Conservation (phyloP, 92 coral and sea anemone species). For the Epizoanthus stellaris region DNA sequence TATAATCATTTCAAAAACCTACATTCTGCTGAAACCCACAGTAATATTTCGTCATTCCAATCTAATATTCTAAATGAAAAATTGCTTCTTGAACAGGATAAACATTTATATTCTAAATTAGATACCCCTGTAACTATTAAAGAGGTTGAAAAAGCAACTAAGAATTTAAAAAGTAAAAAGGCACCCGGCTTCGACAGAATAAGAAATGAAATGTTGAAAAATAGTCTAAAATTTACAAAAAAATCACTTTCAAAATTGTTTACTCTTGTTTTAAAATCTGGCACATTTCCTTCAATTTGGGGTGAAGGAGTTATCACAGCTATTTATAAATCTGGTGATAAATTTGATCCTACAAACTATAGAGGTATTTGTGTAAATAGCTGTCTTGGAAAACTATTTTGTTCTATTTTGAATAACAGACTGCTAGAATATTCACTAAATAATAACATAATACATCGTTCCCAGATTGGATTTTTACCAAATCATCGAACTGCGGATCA, state of each 20-base stretch:
- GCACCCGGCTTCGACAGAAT: constrained; percentile 48
- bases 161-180: constrained; percentile 48
- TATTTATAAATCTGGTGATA: constrained; percentile 42
- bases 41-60: constrained; percentile 18
- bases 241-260: constrained; percentile 26
- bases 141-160: constrained; percentile 38
- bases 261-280: constrained; percentile 24
- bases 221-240: constrained; percentile 10
- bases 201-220: constrained; percentile 50
- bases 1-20: constrained; percentile 12
- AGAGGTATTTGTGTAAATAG: constrained; percentile 59
- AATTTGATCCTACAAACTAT: constrained; percentile 40
- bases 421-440: constrained; percentile 15
- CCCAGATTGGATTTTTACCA: constrained; percentile 54
- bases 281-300: constrained; percentile 30
- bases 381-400: constrained; percentile 57
- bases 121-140: constrained; percentile 24
- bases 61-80: constrained; percentile 9
- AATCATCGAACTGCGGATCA: constrained; percentile 52
- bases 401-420: constrained; percentile 46
- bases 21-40: constrained; percentile 8
- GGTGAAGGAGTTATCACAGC: constrained; percentile 39
- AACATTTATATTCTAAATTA: neutral
- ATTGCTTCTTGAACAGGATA: constrained; percentile 20
- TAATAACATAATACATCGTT: constrained; percentile 48